Evolutionary conservation across 2,113 vertebrate species (phyloP), one percentile per base, ranked within the genome.

Genomic region (Hypomesus transpacificus): DNA sequence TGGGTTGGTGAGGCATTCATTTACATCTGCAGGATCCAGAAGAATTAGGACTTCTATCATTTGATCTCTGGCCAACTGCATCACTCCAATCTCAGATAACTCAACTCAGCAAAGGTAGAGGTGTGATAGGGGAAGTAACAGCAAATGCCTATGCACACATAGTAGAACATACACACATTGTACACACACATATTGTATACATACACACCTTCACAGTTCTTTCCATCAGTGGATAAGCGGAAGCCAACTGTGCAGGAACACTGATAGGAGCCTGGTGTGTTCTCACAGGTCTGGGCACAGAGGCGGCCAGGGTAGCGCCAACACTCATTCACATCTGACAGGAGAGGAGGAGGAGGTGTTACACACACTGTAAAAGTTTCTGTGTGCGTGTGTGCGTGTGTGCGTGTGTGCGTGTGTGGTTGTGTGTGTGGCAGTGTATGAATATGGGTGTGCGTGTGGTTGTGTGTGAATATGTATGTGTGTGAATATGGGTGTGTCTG

Each of bases 271-370:
- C 97, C 96, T 0, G 83, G 91, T 3, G 93, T 96, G 89, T 99
- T 99, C 88, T 96, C 96, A 21, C 97, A 99, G 0, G 92, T 95
- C 89, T 99, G 96, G 77, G 97, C 95, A 88, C 97, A 99, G 69
- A 98, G 87, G 39, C 95, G 94, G 3, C 95, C 94, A 0, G 93
- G 93, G 66, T 95, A 95, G 13, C 89, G 90, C 96, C 96, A 96
- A 87, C 97, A 99, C 86, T 99, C 97, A 0, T 99, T 96, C 73
- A 98, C 87, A 61, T 98, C 97, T 99, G 87, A 3, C 31, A 72
- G 71, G 1, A 39, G 4, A 81, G 78, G 54, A 66, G 63, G 66
- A 66, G 77, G 73, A 72, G 75, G 69, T 3, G 74, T 83, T 79
- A 70, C 4, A 50, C 28, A 34, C 69, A 70, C 71, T 69, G 67